Base-by-base conservation (phyloP, 2,797 vertebrate genomes). In the Pyrocephalus nanus region DNA sequence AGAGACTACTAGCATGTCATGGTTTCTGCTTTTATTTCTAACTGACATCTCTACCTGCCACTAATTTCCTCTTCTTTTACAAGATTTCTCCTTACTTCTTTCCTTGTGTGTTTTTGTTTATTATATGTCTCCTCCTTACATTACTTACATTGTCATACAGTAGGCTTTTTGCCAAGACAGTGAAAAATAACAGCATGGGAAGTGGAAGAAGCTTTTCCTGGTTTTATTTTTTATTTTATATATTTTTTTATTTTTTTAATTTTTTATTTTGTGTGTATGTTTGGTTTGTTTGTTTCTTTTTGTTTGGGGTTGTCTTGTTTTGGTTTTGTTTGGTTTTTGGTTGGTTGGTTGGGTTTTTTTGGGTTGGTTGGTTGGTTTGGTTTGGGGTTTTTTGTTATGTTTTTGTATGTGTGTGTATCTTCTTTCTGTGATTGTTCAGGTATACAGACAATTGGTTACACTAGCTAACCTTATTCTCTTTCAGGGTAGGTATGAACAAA, bases 1-100 rank as follows among this genome's bases (percentile, higher is more conserved):
- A 26, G 80, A 71, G 29, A 2, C 2, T 58, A 15, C n/a, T n/a
- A 12, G 7, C 1, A 0, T 48, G 18, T 45, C 12, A 13, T 1
- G 2, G 7, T n/a, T 74, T 74, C 21, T 64, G 12, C 3, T 74
- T 86, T 83, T 88, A 43, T 10, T 45, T 64, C 60, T 60, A 23
- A 21, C 11, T 80, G 29, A 9, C 7, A 9, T 32, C 13, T 57
- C 29, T 71, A 10, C 19, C 15, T 80, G 89, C 15, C 15, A 38
- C 8, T 43, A 18, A 15, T 53, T 58, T n/a, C 1, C 2, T 55
- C 16, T 27, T 64, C 7, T 43, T 87, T 60, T 71, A 6, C 14
- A 62, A 36, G 32, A 23, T 57, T 70, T 75, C 10, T 81, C 6
- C 21, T 61, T 57, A 14, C 4, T 82, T 73, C 11, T 70, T 91